Percentiles rank a stretch among this genome's conserved stretches.
Conservation (phyloP, 2,797 vertebrate genomes). For the Scarus forsteni region DNA sequence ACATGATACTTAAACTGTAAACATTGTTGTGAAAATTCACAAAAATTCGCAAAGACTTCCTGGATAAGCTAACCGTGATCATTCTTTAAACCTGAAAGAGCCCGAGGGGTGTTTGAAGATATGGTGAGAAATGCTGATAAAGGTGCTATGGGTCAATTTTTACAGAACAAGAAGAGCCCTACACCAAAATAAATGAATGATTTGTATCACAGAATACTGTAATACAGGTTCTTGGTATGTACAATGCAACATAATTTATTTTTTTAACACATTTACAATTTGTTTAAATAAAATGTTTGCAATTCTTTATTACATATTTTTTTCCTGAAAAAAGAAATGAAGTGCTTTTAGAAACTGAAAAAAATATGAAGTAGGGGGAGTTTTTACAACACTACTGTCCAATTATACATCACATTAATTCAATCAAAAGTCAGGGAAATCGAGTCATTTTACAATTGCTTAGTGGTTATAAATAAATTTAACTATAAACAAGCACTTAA, state of each 20-base stretch:
- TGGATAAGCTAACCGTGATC: conserved; percentile 63
- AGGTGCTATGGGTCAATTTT: conserved; percentile 66
- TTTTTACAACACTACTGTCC: conserved; percentile 63
- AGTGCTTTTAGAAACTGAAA: conserved; percentile 85
- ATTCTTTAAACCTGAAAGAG: conserved; percentile 59
- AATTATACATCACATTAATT: conserved; percentile 75
- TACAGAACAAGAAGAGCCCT: conserved; percentile 66
- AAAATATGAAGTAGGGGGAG: conserved; percentile 66
- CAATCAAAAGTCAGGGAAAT: conserved; percentile 68
- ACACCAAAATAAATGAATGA: conserved; percentile 73
- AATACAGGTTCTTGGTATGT: conserved; percentile 83
- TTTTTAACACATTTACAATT: conserved; percentile 84
- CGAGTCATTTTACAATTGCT: conserved; percentile 77
- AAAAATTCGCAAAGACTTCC: conserved; percentile 73
- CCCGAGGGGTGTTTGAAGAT: conserved; percentile 42
- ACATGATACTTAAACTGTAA: conserved; percentile 71
- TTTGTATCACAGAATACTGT: conserved; percentile 67
- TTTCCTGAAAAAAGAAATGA: conserved; percentile 80
- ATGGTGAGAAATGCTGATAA: conserved; percentile 59
- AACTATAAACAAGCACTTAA: conserved; percentile 76
- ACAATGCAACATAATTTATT: conserved; percentile 85
- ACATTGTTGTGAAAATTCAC: conserved; percentile 74
- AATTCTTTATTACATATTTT: conserved; percentile 80
- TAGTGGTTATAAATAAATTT: conserved; percentile 88
- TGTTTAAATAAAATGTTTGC: conserved; percentile 84